A percentile compares a stretch with the other conserved stretches of the same genome.
Conservation (phyloP, 2,797 vertebrate genomes). For the Microctenopoma lineatum region DNA sequence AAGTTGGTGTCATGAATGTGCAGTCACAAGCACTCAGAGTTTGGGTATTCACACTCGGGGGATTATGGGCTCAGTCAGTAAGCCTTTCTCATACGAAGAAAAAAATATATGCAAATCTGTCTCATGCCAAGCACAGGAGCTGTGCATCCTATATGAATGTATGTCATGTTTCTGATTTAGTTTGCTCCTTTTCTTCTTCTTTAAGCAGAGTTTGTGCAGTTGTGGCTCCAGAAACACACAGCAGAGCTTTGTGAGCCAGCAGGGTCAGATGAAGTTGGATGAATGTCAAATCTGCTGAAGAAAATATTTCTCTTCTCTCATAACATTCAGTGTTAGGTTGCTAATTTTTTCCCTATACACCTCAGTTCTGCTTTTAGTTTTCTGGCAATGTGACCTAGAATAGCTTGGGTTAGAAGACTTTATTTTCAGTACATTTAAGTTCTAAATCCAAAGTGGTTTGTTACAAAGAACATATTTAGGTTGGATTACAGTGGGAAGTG, state of each 20-base stretch:
- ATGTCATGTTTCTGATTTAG: constrained; percentile 10
- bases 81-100: constrained; percentile 27
- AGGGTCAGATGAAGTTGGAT: constrained; percentile 3
- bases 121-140: constrained; percentile 23
- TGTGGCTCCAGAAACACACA: neutral
- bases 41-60: constrained; percentile 50
- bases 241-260: neutral
- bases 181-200: constrained; percentile 1
- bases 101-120: constrained; percentile 57
- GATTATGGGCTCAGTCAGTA: constrained; percentile 59
- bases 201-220: neutral
- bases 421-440: constrained; percentile 29
- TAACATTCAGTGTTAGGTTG: neutral
- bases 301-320: neutral
- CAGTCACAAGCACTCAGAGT: constrained; percentile 37
- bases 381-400: constrained; percentile 23
- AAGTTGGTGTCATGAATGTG: constrained; percentile 40
- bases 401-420: constrained; percentile 4
- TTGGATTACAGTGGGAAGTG: constrained; percentile 32
- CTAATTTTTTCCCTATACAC: constrained; percentile 1
- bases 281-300: constrained; percentile 7
- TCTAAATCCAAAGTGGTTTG: constrained; percentile 14
- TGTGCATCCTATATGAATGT: constrained; percentile 19
- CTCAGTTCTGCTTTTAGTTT: constrained; percentile 1
- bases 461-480: constrained; percentile 21